Percentiles rank a stretch among this genome's conserved stretches.
phyloP scores from a whole-genome alignment of 1,140 invertebrate genomes.

The Eurosta solidaginis region DNA sequence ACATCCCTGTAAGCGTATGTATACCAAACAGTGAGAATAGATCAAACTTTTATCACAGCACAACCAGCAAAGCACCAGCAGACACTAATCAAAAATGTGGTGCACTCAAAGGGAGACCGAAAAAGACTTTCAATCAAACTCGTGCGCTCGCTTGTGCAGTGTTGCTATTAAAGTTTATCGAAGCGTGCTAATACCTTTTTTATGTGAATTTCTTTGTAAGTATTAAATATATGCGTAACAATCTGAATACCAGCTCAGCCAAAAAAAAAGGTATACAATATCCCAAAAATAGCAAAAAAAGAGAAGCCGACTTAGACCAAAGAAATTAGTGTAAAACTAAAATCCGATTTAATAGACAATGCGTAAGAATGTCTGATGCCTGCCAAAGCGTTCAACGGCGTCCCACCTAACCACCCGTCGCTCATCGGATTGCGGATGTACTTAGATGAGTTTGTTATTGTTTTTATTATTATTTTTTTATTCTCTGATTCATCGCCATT shows the following conservation, averaged over 20 bases:
- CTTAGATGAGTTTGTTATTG: background rate
- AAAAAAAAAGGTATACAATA: conserved; percentile 2
- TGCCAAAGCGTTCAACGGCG: background rate
- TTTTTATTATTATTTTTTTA: background rate
- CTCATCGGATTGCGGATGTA: conserved; percentile 24
- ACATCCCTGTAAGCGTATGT: background rate
- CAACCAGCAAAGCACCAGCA: background rate
- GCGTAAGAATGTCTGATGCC: conserved; percentile 43
- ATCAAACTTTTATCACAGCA: conserved; percentile 9
- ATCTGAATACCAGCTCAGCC: background rate
- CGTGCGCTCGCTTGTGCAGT: background rate
- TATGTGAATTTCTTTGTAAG: too few species aligned
- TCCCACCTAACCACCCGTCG: background rate
- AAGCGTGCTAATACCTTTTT: background rate
- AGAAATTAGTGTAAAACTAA: conserved; percentile 61
- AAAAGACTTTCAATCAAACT: background rate
- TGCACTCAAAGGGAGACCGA: too few species aligned
- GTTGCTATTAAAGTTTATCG: background rate
- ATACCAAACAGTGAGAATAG: background rate
- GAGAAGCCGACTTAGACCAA: conserved; percentile 44
- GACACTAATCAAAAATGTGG: background rate
- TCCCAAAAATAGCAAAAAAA: conserved; percentile 43
- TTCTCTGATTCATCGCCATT: background rate
- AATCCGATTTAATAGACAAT: conserved; percentile 60
- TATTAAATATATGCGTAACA: too few species aligned